phyloP scores from a whole-genome alignment of 2,113 vertebrate species.

The Aramus guarauna region DNA sequence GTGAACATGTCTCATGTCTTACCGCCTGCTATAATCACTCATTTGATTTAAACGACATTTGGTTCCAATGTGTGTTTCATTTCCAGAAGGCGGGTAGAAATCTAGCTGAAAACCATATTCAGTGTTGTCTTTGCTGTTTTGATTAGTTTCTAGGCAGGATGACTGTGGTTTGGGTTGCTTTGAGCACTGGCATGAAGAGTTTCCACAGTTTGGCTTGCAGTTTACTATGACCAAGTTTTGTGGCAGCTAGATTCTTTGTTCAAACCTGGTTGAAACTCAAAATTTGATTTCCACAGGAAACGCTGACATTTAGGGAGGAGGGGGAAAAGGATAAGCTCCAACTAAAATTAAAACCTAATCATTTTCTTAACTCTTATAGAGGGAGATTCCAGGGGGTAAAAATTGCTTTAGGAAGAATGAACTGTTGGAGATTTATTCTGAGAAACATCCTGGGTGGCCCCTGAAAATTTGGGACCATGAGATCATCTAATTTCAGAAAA shows the following conservation, averaged over 20 bases:
- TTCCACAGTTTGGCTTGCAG: not conserved
- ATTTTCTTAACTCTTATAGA: not conserved
- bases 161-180: conserved; percentile 61
- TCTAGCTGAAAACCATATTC: conserved; percentile 47
- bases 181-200: conserved; percentile 33
- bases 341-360: not conserved
- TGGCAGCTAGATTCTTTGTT: conserved; percentile 2
- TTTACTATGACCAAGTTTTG: conserved; percentile 31
- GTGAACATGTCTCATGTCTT: conserved; percentile 57
- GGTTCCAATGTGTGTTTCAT: conserved; percentile 50
- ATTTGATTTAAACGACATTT: conserved; percentile 61
- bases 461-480: not conserved
- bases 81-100: conserved; percentile 35
- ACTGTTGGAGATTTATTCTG: not conserved
- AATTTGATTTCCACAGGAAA: conserved; percentile 23
- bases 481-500: conserved; percentile 34
- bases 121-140: conserved; percentile 42
- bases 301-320: not conserved
- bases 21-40: conserved; percentile 37
- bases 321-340: not conserved
- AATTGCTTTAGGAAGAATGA: not conserved
- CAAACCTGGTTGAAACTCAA: not conserved
- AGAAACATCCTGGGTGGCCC: conserved; percentile 32
- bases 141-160: conserved; percentile 62
- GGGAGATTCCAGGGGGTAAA: not conserved